Conservation (phyloP, 2,797 vertebrate species). For the Dicrostonyx torquatus region DNA sequence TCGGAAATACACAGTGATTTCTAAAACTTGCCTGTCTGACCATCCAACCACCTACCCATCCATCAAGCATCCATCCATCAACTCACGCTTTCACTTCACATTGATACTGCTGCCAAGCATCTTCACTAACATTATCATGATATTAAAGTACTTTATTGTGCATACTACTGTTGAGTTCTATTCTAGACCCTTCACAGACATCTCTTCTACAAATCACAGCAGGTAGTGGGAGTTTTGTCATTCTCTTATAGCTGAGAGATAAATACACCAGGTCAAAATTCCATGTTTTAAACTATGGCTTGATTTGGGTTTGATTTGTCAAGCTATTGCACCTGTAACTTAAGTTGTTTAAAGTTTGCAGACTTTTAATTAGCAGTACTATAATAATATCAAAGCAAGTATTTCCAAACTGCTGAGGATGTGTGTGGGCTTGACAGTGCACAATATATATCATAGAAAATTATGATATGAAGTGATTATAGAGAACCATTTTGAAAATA, state of each 20-base stretch:
- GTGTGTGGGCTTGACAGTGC: neutral
- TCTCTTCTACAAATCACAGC: neutral
- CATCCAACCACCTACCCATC: too few relatives aligned
- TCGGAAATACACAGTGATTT: neutral
- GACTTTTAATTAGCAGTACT: neutral
- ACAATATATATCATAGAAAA: neutral
- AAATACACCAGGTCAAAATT: neutral
- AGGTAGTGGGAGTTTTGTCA: neutral
- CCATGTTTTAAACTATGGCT: neutral
- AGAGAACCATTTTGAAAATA: neutral
- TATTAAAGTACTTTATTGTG: neutral
- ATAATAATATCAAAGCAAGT: neutral
- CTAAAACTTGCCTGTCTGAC: neutral
- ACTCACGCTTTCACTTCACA: neutral
- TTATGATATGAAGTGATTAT: neutral
- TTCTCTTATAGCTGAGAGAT: neutral
- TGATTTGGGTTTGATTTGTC: conserved; percentile 43
- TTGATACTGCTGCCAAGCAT: neutral
- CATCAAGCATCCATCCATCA: neutral
- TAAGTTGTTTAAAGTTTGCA: neutral
- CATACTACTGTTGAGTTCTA: neutral
- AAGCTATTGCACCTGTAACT: neutral
- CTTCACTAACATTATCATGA: neutral
- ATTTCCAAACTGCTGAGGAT: neutral
- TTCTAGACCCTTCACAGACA: neutral